Base-by-base conservation (phyloP, 2,797 vertebrate genomes). In the Pantherophis alleghaniensis region DNA sequence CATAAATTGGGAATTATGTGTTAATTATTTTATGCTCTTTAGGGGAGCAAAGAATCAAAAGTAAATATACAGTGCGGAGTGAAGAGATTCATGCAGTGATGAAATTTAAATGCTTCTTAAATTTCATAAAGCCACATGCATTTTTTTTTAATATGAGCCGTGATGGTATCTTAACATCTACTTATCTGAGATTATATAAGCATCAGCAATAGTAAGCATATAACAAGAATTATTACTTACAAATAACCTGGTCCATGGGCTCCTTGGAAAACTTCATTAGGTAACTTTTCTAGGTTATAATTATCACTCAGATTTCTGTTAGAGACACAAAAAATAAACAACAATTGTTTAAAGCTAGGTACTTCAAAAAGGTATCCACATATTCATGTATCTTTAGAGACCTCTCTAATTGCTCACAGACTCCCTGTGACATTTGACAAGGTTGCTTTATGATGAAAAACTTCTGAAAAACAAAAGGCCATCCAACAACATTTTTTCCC, bases 261-360 rank as follows among this genome's bases (percentile, higher is more conserved):
- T 97, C 98, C 98, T 18, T 96, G 96, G 96, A 98, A 98, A 96
- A 98, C 96, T 55, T 97, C 97, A 90, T 97, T 94, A 57, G 98
- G 98, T 83, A 98, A 90, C 94, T 97, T 97, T 97, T 98, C 97
- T 91, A 98, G 96, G 95, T 98, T 97, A 93, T 96, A 96, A 92
- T 98, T 98, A 91, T 98, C 98, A 86, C 98, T 98, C 92, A 98
- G 96, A 90, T 98, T 98, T 97, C 98, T 94, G 87, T 53, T 20
- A 83, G 56, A 51, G 59, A 91, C 89, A 92, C 5, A 89, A 89
- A 53, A 51, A 63, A 79, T 2, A n/a, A 91, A 88, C 28, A 83
- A 86, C 14, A 22, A 56, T 18, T 11, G 24, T 55, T 90, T 61
- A 37, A 69, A 61, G 12, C 79, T 83, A 47, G 79, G 37, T 20